phyloP scores from a whole-genome alignment of 2,797 vertebrate genomes.

The Alfaro cultratus region DNA sequence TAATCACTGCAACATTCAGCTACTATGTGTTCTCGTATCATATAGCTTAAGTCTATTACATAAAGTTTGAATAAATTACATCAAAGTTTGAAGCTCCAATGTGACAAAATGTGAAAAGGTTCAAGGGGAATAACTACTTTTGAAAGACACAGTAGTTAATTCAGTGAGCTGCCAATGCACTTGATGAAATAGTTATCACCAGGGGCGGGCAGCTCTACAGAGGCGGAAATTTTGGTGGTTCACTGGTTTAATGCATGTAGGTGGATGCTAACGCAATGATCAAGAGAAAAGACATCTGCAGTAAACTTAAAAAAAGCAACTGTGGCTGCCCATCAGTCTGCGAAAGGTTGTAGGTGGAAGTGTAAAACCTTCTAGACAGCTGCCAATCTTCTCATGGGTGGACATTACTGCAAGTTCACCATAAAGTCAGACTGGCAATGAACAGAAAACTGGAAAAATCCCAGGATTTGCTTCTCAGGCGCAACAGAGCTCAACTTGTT shows the following conservation, averaged over 20 bases:
- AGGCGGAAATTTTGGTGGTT: not conserved
- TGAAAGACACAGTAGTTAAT: not conserved
- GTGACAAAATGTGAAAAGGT: not conserved
- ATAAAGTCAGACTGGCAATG: constrained; percentile 1
- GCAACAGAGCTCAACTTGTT: not conserved
- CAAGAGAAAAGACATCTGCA: constrained; percentile 5
- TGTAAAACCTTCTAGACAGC: constrained; percentile 2
- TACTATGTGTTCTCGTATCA: not conserved
- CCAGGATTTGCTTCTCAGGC: not conserved
- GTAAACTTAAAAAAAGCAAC: not conserved
- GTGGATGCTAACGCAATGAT: not conserved
- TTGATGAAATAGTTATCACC: not conserved
- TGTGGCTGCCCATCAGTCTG: not conserved
- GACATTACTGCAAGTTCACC: constrained; percentile 5
- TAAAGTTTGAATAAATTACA: not conserved
- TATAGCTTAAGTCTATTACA: not conserved
- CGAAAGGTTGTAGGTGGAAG: not conserved
- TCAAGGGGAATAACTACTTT: not conserved
- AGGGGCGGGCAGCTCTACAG: not conserved
- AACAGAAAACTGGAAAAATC: constrained; percentile 1
- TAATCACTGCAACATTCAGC: not conserved
- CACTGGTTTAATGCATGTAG: not conserved
- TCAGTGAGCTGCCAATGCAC: not conserved
- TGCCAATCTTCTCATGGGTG: not conserved
- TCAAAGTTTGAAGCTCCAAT: not conserved